Conservation (phyloP, 37 sponge, comb jelly and placozoan genomes). For the Cladorhizidae sp. region DNA sequence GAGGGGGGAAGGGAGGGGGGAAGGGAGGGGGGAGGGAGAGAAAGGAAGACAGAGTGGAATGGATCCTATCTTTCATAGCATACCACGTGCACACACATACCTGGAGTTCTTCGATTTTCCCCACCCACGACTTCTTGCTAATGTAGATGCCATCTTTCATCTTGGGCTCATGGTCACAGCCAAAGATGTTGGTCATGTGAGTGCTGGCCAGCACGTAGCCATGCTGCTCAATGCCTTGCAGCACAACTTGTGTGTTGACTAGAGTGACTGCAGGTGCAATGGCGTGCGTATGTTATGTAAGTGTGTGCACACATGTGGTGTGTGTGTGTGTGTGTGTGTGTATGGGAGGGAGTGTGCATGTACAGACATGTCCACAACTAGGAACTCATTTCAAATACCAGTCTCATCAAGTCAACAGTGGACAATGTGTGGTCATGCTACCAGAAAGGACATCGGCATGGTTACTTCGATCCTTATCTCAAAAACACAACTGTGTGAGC, state of each 20-base stretch:
- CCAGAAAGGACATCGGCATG: no score
- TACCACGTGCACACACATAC: constrained; percentile 12
- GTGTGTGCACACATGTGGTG: no score
- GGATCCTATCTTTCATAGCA: neutral
- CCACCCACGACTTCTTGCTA: constrained; percentile 77
- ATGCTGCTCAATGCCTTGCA: constrained; percentile 72
- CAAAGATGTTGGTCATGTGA: constrained; percentile 66
- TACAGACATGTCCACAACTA: no score
- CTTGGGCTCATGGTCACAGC: constrained; percentile 68
- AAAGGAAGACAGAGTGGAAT: neutral
- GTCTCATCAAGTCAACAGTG: no score
- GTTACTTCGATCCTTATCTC: no score
- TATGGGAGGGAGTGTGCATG: no score
- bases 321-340: no score
- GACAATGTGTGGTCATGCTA: no score
- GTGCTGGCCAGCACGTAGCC: constrained; percentile 81
- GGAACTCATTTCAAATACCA: no score
- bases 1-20: no score
- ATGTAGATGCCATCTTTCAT: constrained; percentile 68
- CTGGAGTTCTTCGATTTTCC: constrained; percentile 76
- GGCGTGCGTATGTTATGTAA: no score
- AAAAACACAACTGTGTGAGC: no score
- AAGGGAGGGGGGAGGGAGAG: neutral
- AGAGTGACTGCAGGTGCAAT: constrained; percentile 56
- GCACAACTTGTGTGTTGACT: constrained; percentile 80